Evolutionary conservation across 2,888 invertebrate genomes (phyloP), one percentile per base, ranked within the genome.

Genomic region (Caenorhabditis becei): DNA sequence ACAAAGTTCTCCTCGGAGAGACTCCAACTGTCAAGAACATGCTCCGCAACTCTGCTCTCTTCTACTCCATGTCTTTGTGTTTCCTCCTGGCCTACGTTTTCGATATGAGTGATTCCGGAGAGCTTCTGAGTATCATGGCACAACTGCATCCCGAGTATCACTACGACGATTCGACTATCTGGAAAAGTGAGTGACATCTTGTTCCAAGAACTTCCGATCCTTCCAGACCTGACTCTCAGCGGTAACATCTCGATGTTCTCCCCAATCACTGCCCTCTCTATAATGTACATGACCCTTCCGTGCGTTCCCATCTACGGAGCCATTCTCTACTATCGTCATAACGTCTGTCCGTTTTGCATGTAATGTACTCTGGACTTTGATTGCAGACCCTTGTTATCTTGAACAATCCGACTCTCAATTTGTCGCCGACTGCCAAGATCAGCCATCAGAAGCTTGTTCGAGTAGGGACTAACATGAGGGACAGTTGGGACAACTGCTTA

Each of bases 251-350:
- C 75, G 10, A 61, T 66, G 53, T 67, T 75, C 44, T 58, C 75
- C 18, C 66, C 66, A 8, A 61, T 61, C 18, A 65, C 74, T 11
- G 41, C 56, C 26, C 18, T 59, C 26, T 65, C 69, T 0, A 72
- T 82, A 1, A 16, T 82, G 16, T 82, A 82, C 49, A 82, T 82
- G 82, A 66, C 71, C 8, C 24, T 65, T 11, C 77, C 82, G 20
- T 82, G 77, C 44, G 77, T 77, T 5, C 77, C 71, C 5, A 72
- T 82, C 28, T 82, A 82, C 37, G 51, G 56, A n/a, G 65, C 71
- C 10, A 82, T 82, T 35, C 65, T 78, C 5, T 69, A 53, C 35
- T 78, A 51, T 23, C 67, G 78, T 7, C 51, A 74, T 56, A 67
- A 72, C 51, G 78, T 71, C 24, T 18, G 53, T 53, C n/a, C 8